Evolutionary conservation across 2,797 vertebrate species (phyloP).

Genomic region (Novumbra hubbsi): DNA sequence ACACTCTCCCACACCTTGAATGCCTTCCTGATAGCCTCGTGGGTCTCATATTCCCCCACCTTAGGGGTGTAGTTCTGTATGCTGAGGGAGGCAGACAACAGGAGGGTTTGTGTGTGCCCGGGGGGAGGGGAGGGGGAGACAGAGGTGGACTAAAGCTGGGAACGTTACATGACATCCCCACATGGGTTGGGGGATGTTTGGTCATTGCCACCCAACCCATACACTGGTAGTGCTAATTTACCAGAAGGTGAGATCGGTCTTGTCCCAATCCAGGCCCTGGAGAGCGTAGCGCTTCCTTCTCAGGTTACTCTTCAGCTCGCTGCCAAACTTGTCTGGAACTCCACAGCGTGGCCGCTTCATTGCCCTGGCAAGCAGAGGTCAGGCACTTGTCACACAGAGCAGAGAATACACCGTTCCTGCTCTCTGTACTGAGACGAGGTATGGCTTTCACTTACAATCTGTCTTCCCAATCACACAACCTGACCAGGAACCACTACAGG

Average conservation of each 20-base stretch:
- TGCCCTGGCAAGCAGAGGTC: slow-evolving; percentile 72
- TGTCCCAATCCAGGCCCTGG: slow-evolving; percentile 89
- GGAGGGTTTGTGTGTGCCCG: not conserved
- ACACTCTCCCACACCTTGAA: slow-evolving; percentile 86
- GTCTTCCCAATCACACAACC: not conserved
- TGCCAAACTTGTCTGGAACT: slow-evolving; percentile 91
- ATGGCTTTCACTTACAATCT: not conserved
- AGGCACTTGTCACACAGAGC: slow-evolving; percentile 21
- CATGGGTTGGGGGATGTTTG: slow-evolving; percentile 17
- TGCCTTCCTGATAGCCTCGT: slow-evolving; percentile 84
- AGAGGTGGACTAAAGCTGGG: not conserved
- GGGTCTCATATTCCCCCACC: slow-evolving; percentile 86
- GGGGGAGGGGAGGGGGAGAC: slow-evolving; percentile 7
- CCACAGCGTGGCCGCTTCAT: slow-evolving; percentile 89
- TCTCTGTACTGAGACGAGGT: not conserved
- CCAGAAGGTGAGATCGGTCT: slow-evolving; percentile 87
- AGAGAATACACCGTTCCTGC: not conserved
- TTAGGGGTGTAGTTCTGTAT: slow-evolving; percentile 96
- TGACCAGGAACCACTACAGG: not conserved
- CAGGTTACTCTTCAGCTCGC: slow-evolving; percentile 89
- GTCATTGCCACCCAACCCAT: not conserved
- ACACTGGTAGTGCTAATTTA: slow-evolving; percentile 55
- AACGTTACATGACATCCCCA: slow-evolving; percentile 39
- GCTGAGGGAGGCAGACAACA: slow-evolving; percentile 59
- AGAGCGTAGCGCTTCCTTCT: slow-evolving; percentile 88